These are phyloP conservation scores for Dorcus parallelipipedus DNA, from an alignment of 2,888 invertebrate genomes.

Conservation along the genomic window DNA sequence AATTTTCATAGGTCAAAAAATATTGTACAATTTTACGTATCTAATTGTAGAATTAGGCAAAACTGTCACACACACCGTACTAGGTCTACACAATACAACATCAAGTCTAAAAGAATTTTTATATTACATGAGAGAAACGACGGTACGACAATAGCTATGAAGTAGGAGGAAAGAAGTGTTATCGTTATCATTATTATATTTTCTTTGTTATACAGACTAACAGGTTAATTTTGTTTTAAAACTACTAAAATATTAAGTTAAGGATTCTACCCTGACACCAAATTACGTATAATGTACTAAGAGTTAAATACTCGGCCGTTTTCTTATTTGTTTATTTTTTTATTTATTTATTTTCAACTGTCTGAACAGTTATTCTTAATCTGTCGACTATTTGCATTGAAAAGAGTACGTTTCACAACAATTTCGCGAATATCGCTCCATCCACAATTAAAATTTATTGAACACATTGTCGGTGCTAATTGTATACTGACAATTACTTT, in stretches of 20 bases:
- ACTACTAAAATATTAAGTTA: conserved; percentile 41
- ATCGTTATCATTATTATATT: conserved; percentile 15
- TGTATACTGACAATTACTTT: too few relatives aligned
- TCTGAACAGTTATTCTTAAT: not conserved
- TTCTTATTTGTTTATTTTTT: conserved; percentile 23
- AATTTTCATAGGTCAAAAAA: conserved; percentile 29
- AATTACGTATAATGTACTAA: conserved; percentile 84
- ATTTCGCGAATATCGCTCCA: too few relatives aligned
- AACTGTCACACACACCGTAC: conserved; percentile 29
- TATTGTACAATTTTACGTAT: conserved; percentile 52
- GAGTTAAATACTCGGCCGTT: conserved; percentile 57
- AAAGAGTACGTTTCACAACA: not conserved
- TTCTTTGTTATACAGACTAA: conserved; percentile 20
- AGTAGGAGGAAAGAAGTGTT: conserved; percentile 6
- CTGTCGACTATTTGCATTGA: not conserved
- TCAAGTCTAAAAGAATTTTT: conserved; percentile 43
- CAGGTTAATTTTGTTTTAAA: conserved; percentile 31
- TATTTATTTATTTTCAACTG: conserved; percentile 9
- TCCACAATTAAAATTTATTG: too few relatives aligned
- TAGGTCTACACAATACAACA: conserved; percentile 43
- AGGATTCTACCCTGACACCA: conserved; percentile 76
- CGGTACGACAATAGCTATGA: conserved; percentile 31
- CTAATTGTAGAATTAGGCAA: conserved; percentile 39
- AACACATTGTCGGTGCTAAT: too few relatives aligned
- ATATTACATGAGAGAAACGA: conserved; percentile 42